Evolutionary conservation across 2,888 invertebrate species (phyloP), one percentile per base, ranked within the genome.

Genomic region (Brachylomia viminalis): DNA sequence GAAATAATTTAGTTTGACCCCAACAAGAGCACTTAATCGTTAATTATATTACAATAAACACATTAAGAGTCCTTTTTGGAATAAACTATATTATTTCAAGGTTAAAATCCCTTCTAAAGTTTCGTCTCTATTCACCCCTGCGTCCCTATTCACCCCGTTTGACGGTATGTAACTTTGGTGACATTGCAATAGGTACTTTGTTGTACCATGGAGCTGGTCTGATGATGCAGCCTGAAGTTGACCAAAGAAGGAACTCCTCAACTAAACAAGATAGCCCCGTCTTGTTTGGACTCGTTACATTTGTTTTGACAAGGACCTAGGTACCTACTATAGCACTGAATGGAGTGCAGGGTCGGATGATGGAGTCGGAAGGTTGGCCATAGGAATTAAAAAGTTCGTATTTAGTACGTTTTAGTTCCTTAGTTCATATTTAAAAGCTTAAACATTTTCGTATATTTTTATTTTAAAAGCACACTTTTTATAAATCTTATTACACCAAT

Each of bases 381-480:
- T 15, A 30, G 56, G 56, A 58, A 17, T 27, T 27, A 56, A 30
- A 30, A 17, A 7, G 17, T 58, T 58, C 58, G 13, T 27, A 15
- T 15, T 56, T 56, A 15, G 27, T 15, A 56, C 3, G 30, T 58
- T 45, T 65, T 30, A 65, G 27, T 65, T 65, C 20, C 27, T 47
- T 65, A 47, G 13, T 23, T 65, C 47, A 47, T 27, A 27, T 13
- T 65, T 27, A 45, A 30, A 65, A 65, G 4, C 20, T 47, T 30
- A 38, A n/a, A n/a, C 5, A 13, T 20, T 23, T 20, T 13, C 45
- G 27, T 47, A 65, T 65, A 30, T 47, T 30, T 65, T 65, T 30
- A 47, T 65, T 65, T 65, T 30, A 30, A 64, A 65, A 30, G 30
- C 65, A 65, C 65, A 65, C 17, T 56, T 15, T 17, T 15, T 17